Evolutionary conservation across 1,140 invertebrate genomes (phyloP).

Genomic region (Pissodes strobi): DNA sequence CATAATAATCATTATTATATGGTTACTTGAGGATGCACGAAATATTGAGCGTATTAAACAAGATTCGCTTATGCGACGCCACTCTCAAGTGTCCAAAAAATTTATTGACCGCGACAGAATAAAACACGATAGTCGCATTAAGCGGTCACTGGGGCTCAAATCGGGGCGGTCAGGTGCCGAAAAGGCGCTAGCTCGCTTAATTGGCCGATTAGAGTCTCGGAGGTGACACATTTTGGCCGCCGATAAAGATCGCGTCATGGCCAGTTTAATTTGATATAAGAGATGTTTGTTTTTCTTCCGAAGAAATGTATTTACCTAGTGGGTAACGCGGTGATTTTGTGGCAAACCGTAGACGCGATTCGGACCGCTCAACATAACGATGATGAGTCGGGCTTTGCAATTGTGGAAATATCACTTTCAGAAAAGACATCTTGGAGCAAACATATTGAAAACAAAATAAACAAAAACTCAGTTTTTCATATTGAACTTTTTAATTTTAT

Average conservation of each 20-base stretch:
- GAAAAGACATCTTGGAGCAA: no score
- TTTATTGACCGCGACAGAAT: slow-evolving; percentile 25
- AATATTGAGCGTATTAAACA: no score
- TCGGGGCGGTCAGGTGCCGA: slow-evolving; percentile 21
- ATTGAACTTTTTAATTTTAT: no score
- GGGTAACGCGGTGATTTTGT: background rate
- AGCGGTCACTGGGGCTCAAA: slow-evolving; percentile 30
- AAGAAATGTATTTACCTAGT: background rate
- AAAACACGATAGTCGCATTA: slow-evolving; percentile 32
- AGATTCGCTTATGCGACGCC: background rate
- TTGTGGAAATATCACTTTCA: no score
- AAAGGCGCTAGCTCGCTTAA: slow-evolving; percentile 29
- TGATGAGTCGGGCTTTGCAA: background rate
- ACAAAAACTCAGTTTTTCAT: no score
- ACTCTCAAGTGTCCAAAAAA: slow-evolving; percentile 8
- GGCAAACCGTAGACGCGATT: background rate
- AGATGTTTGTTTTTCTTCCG: background rate
- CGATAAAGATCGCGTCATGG: slow-evolving; percentile 20
- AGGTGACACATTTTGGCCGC: slow-evolving; percentile 21
- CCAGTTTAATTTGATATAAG: slow-evolving; percentile 8
- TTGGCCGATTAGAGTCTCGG: slow-evolving; percentile 15
- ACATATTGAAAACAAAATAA: no score
- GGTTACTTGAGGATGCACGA: no score
- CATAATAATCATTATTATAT: no score
- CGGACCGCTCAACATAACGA: background rate